Percentiles rank a stretch among this genome's conserved stretches.
These are phyloP conservation scores for Mastacembelus armatus DNA, from an alignment of 2,797 vertebrate genomes.

Conservation along the genomic window DNA sequence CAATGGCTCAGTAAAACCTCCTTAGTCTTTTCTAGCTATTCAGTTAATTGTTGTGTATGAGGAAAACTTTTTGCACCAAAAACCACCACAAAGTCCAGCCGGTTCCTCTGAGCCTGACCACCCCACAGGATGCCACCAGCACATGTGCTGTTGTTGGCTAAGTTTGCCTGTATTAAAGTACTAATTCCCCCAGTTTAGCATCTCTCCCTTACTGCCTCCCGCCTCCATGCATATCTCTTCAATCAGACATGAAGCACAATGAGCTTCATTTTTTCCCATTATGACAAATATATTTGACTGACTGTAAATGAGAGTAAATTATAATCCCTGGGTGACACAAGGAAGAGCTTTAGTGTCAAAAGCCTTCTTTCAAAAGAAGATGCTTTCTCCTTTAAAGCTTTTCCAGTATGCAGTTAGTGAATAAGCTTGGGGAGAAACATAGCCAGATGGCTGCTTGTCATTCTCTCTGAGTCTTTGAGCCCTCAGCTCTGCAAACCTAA, in stretches of 20 bases:
- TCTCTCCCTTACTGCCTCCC: slow-evolving; percentile 31
- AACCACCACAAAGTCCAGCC: background rate
- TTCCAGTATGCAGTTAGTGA: slow-evolving; percentile 65
- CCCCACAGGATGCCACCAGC: slow-evolving; percentile 22
- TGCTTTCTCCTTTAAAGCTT: slow-evolving; percentile 66
- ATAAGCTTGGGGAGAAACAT: slow-evolving; percentile 50
- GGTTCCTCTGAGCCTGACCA: slow-evolving; percentile 3
- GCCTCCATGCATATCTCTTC: slow-evolving; percentile 40
- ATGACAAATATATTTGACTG: slow-evolving; percentile 60
- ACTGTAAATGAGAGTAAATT: slow-evolving; percentile 68
- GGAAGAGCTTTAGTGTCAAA: slow-evolving; percentile 63
- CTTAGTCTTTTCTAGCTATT: background rate
- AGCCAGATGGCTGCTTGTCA: slow-evolving; percentile 74
- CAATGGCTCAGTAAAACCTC: background rate
- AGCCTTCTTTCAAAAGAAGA: slow-evolving; percentile 61
- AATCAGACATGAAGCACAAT: slow-evolving; percentile 57
- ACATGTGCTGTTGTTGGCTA: slow-evolving; percentile 20
- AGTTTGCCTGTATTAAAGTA: slow-evolving; percentile 34
- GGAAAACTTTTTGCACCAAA: background rate
- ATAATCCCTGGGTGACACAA: slow-evolving; percentile 59
- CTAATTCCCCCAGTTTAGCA: slow-evolving; percentile 41
- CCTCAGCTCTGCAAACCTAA: slow-evolving; percentile 49
- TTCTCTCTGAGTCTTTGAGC: slow-evolving; percentile 52
- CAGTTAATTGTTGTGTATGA: background rate
- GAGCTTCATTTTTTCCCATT: slow-evolving; percentile 38